Conservation (phyloP, 2,797 vertebrate species). For the Aratinga solstitialis region DNA sequence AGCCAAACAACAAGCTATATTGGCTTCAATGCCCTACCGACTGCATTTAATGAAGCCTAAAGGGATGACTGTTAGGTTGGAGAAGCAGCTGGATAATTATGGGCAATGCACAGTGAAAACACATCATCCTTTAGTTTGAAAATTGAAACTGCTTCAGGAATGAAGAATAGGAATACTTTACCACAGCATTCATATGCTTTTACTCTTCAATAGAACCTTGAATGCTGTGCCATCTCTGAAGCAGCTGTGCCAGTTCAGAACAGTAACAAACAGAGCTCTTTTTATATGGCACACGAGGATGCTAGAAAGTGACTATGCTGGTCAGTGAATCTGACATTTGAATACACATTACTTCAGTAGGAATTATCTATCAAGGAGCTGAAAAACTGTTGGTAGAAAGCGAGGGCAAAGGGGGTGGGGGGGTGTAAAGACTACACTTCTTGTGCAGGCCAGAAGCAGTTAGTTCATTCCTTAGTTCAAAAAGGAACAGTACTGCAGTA, state of each 20-base stretch:
- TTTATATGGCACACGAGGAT: background rate
- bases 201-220: background rate
- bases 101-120: background rate
- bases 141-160: background rate
- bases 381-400: background rate
- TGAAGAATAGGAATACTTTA: background rate
- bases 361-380: background rate
- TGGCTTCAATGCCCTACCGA: background rate
- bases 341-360: background rate
- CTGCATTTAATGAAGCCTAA: slow-evolving; percentile 7
- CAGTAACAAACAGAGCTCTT: background rate
- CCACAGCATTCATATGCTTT: background rate
- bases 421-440: background rate
- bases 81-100: background rate
- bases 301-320: background rate
- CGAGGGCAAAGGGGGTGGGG: fast-evolving
- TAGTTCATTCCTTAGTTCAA: background rate
- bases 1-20: background rate
- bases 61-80: background rate
- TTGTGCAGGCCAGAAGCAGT: background rate
- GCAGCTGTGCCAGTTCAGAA: background rate
- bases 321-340: background rate
- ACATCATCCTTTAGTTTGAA: background rate
- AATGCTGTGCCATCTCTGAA: background rate
- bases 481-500: background rate